Percentiles rank a stretch among this genome's conserved stretches.
Evolutionary conservation across 2,888 invertebrate genomes (phyloP).

Genomic region (Muschampia plurimacula): DNA sequence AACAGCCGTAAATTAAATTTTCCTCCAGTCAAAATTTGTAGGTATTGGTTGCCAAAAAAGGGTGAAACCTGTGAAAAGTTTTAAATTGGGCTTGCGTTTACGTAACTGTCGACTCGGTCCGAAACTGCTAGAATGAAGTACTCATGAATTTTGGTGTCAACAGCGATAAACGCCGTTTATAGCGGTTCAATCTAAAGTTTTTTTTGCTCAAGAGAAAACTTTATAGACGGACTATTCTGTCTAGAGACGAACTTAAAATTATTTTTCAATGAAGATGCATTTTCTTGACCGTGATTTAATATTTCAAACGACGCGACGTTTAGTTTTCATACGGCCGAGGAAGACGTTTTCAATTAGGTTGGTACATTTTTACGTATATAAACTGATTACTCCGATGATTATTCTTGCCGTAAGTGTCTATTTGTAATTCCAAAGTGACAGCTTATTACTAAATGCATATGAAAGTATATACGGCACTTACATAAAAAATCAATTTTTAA

Average conservation of each 20-base stretch:
- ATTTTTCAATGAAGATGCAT: neutral
- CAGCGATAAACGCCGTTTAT: constrained; percentile 13
- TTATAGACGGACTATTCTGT: constrained; percentile 4
- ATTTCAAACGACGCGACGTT: too few species aligned
- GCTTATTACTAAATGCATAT: too few species aligned
- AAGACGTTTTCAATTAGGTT: too few species aligned
- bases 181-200: constrained; percentile 22
- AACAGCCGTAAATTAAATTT: neutral
- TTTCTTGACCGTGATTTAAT: neutral
- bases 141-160: constrained; percentile 23
- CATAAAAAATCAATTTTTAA: too few species aligned
- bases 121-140: constrained; percentile 9
- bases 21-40: neutral
- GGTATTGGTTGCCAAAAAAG: constrained; percentile 2
- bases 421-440: too few species aligned
- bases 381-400: too few species aligned
- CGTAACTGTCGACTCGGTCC: constrained; percentile 6
- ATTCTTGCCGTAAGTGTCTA: too few species aligned
- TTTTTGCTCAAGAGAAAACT: neutral
- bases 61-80: neutral
- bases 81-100: constrained; percentile 5
- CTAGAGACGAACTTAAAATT: neutral
- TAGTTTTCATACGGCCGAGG: too few species aligned
- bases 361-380: too few species aligned
- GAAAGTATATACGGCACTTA: too few species aligned